Percentiles rank a stretch among this genome's conserved stretches.
phyloP scores from a whole-genome alignment of 2,797 vertebrate species.

The Bovichtus variegatus region DNA sequence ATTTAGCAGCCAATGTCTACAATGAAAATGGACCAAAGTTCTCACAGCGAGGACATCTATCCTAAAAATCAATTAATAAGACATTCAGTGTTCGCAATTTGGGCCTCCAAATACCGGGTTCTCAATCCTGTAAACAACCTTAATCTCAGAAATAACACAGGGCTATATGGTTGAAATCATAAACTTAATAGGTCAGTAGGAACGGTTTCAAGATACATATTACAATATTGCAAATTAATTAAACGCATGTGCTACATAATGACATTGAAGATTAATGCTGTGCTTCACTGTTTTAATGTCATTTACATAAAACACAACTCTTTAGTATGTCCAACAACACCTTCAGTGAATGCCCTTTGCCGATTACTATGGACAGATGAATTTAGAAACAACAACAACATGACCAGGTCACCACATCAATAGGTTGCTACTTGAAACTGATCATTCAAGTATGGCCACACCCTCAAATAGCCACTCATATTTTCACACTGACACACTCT shows the following conservation, averaged over 20 bases:
- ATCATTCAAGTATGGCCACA: neutral
- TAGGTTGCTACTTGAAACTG: neutral
- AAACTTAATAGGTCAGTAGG: neutral
- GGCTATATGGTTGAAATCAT: neutral
- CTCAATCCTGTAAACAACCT: neutral
- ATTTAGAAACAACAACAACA: neutral
- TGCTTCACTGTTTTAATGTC: neutral
- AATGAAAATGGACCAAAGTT: neutral
- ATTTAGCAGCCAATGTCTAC: neutral
- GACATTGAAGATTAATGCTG: neutral
- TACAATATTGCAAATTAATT: neutral
- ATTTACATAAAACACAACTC: neutral
- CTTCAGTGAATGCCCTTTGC: neutral
- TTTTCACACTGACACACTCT: neutral
- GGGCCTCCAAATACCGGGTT: neutral
- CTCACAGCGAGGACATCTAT: neutral
- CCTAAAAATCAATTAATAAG: neutral
- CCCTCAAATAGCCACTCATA: neutral
- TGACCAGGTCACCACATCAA: neutral
- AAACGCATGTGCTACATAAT: neutral
- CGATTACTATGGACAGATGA: neutral
- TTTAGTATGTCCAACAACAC: no score
- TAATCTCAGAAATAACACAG: neutral
- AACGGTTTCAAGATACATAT: neutral
- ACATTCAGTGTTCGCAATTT: neutral